phyloP scores from a whole-genome alignment of 2,113 vertebrate genomes.

The Gopherus flavomarginatus region DNA sequence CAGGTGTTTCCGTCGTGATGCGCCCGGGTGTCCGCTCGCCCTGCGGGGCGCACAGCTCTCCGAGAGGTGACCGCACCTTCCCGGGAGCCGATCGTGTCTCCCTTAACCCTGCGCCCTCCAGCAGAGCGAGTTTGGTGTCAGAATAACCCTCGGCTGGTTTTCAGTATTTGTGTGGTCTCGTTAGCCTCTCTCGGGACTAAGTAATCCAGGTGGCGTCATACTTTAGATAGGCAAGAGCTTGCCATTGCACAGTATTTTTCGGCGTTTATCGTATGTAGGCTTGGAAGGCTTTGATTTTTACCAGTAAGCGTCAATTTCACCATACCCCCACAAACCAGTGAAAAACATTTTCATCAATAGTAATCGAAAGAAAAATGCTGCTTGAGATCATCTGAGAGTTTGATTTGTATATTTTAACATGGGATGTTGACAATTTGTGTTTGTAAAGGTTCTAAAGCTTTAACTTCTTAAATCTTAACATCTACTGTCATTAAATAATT shows the following conservation, averaged over 20 bases:
- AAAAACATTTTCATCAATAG: not conserved
- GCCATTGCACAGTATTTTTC: too few species aligned
- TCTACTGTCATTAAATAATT: not conserved
- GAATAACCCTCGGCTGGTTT: not conserved
- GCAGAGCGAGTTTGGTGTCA: too few species aligned
- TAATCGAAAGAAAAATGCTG: not conserved
- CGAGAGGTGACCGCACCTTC: too few species aligned
- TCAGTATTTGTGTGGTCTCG: not conserved
- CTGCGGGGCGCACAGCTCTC: too few species aligned
- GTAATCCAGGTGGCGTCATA: not conserved
- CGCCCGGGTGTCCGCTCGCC: too few species aligned
- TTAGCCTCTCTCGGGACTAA: not conserved
- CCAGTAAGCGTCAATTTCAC: not conserved
- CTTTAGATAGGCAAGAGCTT: not conserved
- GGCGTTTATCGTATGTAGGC: not conserved
- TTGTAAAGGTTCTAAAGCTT: not conserved
- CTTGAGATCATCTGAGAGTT: not conserved
- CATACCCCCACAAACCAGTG: not conserved
- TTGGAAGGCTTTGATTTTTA: not conserved
- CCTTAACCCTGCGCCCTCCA: not conserved
- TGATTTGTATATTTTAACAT: not conserved
- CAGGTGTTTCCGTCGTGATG: not conserved
- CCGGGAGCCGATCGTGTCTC: not conserved
- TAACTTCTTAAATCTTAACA: not conserved
- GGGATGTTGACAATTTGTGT: not conserved